phyloP scores from a whole-genome alignment of 2,888 invertebrate species.

The Sussaba pulchella region DNA sequence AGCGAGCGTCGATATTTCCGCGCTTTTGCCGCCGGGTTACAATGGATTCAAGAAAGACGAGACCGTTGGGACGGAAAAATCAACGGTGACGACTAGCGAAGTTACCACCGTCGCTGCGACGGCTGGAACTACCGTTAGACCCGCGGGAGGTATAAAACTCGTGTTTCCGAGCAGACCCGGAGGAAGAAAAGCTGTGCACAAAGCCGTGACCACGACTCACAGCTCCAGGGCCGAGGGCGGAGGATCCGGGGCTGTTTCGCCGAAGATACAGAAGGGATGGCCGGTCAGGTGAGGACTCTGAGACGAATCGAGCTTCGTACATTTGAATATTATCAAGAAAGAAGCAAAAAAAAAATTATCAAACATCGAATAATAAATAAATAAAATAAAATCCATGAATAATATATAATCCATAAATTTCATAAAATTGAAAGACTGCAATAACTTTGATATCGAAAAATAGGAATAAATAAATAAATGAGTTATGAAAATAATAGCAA shows the following conservation, averaged over 20 bases:
- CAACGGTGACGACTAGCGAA: constrained; percentile 39
- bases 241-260: constrained; percentile 83
- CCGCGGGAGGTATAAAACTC: constrained; percentile 86
- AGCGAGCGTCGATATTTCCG: constrained; percentile 82
- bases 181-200: constrained; percentile 86
- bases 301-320: background rate
- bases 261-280: constrained; percentile 93
- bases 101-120: constrained; percentile 81
- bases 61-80: constrained; percentile 57
- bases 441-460: too few species aligned
- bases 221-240: constrained; percentile 70
- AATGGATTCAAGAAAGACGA: constrained; percentile 82
- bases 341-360: too few species aligned
- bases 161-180: constrained; percentile 93
- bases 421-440: too few species aligned
- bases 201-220: constrained; percentile 86
- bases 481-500: background rate
- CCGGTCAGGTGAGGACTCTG: constrained; percentile 88
- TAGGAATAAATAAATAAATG: too few species aligned
- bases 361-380: too few species aligned
- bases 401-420: too few species aligned
- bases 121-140: constrained; percentile 81
- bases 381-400: too few species aligned
- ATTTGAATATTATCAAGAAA: too few species aligned
- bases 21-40: constrained; percentile 86